Evolutionary conservation across 1,140 invertebrate species (phyloP).

Genomic region (Himalopsyche phryganea): DNA sequence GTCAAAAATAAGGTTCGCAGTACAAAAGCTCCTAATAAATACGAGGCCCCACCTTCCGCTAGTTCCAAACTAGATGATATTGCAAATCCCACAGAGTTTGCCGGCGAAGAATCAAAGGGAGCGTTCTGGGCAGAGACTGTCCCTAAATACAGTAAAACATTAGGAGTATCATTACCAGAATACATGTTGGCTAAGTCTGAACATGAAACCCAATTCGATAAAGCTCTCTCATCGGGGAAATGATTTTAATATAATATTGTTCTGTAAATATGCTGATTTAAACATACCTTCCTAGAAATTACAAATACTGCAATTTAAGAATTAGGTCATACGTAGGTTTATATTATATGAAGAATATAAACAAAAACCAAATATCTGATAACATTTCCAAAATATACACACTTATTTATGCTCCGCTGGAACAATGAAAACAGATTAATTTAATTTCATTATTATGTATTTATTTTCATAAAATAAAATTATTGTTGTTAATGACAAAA

Average conservation of each 20-base stretch:
- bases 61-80: constrained; percentile 38
- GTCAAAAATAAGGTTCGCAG: constrained; percentile 9
- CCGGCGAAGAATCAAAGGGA: constrained; percentile 50
- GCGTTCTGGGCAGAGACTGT: constrained; percentile 61
- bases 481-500: too few species aligned
- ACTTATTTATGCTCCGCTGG: too few species aligned
- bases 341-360: too few species aligned
- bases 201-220: constrained; percentile 64
- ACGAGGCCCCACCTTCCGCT: constrained; percentile 26
- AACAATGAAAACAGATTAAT: too few species aligned
- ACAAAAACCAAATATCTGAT: too few species aligned
- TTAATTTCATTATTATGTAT: too few species aligned
- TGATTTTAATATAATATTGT: constrained; percentile 5
- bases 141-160: constrained; percentile 58
- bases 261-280: neutral
- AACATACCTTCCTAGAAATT: too few species aligned
- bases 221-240: constrained; percentile 34
- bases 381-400: too few species aligned
- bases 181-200: constrained; percentile 66
- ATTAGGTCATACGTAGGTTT: too few species aligned
- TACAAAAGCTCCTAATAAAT: constrained; percentile 6
- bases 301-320: too few species aligned
- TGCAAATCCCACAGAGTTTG: constrained; percentile 51
- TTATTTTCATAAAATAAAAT: too few species aligned
- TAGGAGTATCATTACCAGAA: constrained; percentile 61